Conservation (phyloP, 2,888 invertebrate species). For the Argynnis bischoffii region DNA sequence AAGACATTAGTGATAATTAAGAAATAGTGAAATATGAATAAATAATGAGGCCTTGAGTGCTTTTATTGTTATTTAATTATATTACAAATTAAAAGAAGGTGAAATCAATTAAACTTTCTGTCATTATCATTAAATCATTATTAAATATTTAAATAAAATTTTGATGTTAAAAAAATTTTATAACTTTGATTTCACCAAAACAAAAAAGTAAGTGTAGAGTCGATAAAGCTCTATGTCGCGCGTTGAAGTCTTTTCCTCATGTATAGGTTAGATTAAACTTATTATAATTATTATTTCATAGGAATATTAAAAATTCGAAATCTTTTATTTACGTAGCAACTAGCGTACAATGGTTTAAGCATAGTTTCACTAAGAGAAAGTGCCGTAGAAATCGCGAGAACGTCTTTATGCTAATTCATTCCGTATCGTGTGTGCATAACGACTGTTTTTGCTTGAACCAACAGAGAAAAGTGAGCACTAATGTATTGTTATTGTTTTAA, state of each 20-base stretch:
- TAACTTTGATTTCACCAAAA: not conserved
- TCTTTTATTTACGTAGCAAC: slow-evolving; percentile 39
- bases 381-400: slow-evolving; percentile 57
- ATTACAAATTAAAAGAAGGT: not conserved
- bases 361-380: slow-evolving; percentile 80
- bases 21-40: slow-evolving; percentile 1
- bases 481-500: slow-evolving; percentile 31
- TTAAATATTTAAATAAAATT: not conserved
- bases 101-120: not conserved
- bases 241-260: slow-evolving; percentile 28
- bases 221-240: slow-evolving; percentile 3
- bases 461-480: slow-evolving; percentile 26
- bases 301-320: slow-evolving; percentile 39
- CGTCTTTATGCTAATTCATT: slow-evolving; percentile 38
- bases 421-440: slow-evolving; percentile 36
- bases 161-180: not conserved
- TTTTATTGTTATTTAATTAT: slow-evolving; percentile 8
- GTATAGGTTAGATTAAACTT: not conserved
- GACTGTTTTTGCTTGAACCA: slow-evolving; percentile 20
- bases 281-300: slow-evolving; percentile 2
- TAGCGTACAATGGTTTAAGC: slow-evolving; percentile 71
- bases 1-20: slow-evolving; percentile 4
- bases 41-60: not conserved
- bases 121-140: not conserved
- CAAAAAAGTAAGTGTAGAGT: not conserved